Conservation (phyloP, 2,888 invertebrate species). For the Loripinus fragilis region DNA sequence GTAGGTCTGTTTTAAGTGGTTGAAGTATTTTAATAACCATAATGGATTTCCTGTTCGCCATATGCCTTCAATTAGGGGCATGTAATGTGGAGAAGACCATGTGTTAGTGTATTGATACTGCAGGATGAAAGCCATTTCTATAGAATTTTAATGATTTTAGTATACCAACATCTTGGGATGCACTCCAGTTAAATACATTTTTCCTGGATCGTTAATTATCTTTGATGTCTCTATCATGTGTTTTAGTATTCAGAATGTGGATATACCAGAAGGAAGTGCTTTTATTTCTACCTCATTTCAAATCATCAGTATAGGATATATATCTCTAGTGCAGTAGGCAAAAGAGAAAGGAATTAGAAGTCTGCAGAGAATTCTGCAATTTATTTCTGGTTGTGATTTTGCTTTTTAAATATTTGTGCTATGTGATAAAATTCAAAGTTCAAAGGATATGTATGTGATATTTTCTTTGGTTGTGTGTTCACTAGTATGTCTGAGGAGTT, state of each 20-base stretch:
- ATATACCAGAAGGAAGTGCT: neutral
- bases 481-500: conserved; percentile 61
- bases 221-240: conserved; percentile 18
- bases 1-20: conserved; percentile 12
- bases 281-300: conserved; percentile 14
- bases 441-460: neutral
- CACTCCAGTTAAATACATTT: conserved; percentile 5
- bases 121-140: conserved; percentile 6
- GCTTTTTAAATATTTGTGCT: neutral
- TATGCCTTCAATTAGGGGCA: conserved; percentile 9
- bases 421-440: conserved; percentile 1
- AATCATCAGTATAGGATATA: neutral
- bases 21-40: conserved; percentile 9
- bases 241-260: conserved; percentile 14
- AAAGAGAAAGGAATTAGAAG: too few species aligned
- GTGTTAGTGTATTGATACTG: neutral
- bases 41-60: conserved; percentile 9
- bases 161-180: conserved; percentile 3
- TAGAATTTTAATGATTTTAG: conserved; percentile 10
- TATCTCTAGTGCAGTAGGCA: too few species aligned
- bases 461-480: neutral
- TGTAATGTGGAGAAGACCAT: neutral
- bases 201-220: conserved; percentile 6
- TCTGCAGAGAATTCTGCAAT: too few species aligned
- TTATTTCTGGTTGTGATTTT: neutral